Conservation (phyloP, 2,113 vertebrate genomes). For the Diadophis punctatus region DNA sequence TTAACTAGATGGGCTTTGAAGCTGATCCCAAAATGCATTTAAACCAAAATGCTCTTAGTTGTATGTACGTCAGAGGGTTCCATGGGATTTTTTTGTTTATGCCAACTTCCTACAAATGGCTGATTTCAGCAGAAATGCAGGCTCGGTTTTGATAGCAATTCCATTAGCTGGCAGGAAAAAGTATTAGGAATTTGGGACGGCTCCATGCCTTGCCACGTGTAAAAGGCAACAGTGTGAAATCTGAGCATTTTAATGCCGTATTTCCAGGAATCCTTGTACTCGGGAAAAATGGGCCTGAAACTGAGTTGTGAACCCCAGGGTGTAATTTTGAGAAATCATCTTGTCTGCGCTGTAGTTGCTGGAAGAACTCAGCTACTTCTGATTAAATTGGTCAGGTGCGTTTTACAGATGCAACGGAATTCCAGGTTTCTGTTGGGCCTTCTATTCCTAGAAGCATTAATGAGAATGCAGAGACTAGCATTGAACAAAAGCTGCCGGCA, state of each 20-base stretch:
- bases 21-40: background rate
- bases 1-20: background rate
- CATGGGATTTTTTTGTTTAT: background rate
- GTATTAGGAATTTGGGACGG: background rate
- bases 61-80: background rate
- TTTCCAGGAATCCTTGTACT: background rate
- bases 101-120: background rate
- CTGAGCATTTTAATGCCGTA: background rate
- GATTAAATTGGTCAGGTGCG: background rate
- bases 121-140: background rate
- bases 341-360: background rate
- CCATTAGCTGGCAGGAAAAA: constrained; percentile 1
- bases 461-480: background rate
- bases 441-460: background rate
- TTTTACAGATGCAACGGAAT: background rate
- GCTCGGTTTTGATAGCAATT: background rate
- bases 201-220: background rate
- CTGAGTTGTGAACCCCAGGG: background rate
- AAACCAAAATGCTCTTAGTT: background rate
- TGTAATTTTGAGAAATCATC: background rate
- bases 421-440: background rate
- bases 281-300: background rate
- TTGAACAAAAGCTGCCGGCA: background rate
- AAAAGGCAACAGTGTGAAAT: background rate
- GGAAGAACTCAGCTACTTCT: background rate